These are phyloP conservation scores for Entomyzon cyanotis DNA, from an alignment of 2,113 vertebrate species.

Conservation along the genomic window DNA sequence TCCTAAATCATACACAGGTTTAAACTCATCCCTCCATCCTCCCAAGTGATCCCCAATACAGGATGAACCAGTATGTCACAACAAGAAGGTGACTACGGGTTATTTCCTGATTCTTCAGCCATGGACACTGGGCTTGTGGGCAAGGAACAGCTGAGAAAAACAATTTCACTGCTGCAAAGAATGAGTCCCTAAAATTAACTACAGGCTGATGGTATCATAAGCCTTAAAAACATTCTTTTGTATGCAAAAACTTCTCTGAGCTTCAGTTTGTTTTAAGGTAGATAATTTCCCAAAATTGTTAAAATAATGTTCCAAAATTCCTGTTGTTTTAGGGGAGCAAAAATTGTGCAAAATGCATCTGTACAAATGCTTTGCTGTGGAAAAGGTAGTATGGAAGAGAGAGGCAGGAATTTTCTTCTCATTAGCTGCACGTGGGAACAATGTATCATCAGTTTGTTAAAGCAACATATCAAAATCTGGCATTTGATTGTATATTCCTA, in stretches of 20 bases:
- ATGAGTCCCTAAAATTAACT: background rate
- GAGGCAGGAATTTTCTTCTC: background rate
- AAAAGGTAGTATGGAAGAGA: background rate
- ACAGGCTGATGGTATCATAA: background rate
- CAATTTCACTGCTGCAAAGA: background rate
- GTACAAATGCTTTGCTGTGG: background rate
- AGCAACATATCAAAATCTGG: fast-evolving
- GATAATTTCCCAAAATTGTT: background rate
- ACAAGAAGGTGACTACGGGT: background rate
- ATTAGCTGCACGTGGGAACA: fast-evolving
- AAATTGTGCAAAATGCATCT: background rate
- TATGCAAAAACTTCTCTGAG: background rate
- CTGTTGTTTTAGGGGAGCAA: background rate
- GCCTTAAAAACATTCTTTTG: background rate
- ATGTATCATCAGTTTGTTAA: background rate
- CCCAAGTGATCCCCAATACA: background rate
- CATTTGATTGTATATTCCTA: background rate
- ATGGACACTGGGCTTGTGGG: background rate
- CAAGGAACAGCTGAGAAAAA: background rate
- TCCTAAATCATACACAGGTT: slow-evolving; percentile 40
- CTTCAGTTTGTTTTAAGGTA: background rate
- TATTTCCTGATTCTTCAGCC: background rate
- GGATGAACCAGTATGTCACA: slow-evolving; percentile 28
- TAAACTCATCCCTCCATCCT: background rate
- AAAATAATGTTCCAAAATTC: background rate